Conservation (phyloP, 2,113 vertebrate species). For the Charina bottae region DNA sequence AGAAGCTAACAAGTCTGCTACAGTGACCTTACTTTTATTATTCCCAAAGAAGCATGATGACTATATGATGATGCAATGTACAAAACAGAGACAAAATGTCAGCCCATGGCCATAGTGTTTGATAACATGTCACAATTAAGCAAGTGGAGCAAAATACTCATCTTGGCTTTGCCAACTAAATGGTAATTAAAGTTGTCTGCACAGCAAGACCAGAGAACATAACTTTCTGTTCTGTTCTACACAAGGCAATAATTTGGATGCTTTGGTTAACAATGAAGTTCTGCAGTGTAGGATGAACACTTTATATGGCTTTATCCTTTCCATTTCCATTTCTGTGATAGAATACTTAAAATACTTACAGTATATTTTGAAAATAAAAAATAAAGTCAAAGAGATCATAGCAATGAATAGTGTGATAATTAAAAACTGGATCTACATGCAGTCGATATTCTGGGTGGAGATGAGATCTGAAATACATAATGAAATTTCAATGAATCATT, state of each 20-base stretch:
- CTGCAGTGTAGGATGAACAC: not conserved
- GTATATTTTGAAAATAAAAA: not conserved
- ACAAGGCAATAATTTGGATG: not conserved
- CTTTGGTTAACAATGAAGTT: not conserved
- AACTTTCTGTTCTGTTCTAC: not conserved
- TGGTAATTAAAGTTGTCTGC: not conserved
- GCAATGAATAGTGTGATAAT: not conserved
- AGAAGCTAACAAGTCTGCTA: not conserved
- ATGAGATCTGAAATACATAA: not conserved
- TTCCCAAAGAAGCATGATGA: not conserved
- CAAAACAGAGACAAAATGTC: not conserved
- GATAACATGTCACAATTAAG: not conserved
- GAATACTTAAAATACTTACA: not conserved
- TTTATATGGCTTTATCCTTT: not conserved
- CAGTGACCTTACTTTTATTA: not conserved
- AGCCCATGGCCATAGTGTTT: not conserved
- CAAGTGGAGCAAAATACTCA: not conserved
- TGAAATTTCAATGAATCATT: not conserved
- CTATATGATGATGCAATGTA: fast-evolving
- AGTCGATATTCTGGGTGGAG: not conserved
- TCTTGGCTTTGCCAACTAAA: not conserved
- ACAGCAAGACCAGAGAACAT: not conserved
- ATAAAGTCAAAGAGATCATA: not conserved
- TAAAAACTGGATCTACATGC: not conserved
- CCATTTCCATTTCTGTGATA: not conserved